A percentile compares a stretch with the other conserved stretches of the same genome.
Conservation (phyloP, 2,113 vertebrate genomes). For the Cryptoleucopteryx plumbea region DNA sequence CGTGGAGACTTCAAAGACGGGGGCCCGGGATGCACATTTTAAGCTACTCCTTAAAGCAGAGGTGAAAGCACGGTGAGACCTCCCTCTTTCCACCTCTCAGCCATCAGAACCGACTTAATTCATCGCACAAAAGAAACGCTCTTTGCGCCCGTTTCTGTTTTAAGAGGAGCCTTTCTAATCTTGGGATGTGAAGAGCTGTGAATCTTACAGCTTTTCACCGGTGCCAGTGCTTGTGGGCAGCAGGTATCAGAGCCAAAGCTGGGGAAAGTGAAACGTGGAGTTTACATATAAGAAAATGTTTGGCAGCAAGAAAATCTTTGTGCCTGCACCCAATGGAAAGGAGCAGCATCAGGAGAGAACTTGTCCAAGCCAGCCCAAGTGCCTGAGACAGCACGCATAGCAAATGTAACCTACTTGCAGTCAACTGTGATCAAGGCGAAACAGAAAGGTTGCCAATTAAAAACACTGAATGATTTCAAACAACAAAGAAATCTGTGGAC, state of each 20-base stretch:
- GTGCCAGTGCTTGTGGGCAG: background rate
- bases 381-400: background rate
- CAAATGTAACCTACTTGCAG: slow-evolving; percentile 3
- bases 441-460: slow-evolving; percentile 27
- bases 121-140: background rate
- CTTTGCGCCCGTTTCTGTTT: background rate
- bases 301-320: background rate
- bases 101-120: background rate
- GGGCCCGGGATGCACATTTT: background rate
- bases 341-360: background rate
- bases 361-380: background rate
- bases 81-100: background rate
- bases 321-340: background rate
- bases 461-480: background rate
- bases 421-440: background rate
- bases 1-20: background rate
- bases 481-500: slow-evolving; percentile 32
- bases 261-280: background rate
- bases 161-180: background rate
- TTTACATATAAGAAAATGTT: background rate
- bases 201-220: background rate
- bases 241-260: background rate
- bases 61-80: background rate
- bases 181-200: background rate
- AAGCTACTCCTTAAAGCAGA: background rate